Conservation (phyloP, 2,113 vertebrate genomes). For the Entomyzon cyanotis region DNA sequence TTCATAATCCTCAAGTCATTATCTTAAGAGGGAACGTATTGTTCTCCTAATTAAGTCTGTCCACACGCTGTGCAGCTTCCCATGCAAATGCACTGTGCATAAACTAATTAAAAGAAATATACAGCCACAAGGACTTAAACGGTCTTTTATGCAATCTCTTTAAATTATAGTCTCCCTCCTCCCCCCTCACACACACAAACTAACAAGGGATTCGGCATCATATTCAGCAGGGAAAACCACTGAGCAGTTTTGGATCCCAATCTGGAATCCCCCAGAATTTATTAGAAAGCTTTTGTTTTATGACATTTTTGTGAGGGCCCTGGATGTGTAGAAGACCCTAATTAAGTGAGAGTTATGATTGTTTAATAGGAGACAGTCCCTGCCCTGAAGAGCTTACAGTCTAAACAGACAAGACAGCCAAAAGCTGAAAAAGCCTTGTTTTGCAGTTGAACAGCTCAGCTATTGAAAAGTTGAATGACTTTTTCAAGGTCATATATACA, state of each 20-base stretch:
- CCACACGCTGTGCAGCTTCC: constrained; percentile 72
- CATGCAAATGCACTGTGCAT: constrained; percentile 74
- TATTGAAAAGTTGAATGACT: neutral
- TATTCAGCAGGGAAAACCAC: constrained; percentile 37
- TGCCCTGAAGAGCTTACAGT: constrained; percentile 50
- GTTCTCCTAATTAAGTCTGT: constrained; percentile 77
- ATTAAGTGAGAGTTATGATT: constrained; percentile 45
- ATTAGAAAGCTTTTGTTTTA: constrained; percentile 45
- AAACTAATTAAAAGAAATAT: constrained; percentile 78
- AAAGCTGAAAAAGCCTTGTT: neutral
- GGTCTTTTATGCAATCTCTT: constrained; percentile 67
- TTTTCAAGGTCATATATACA: constrained; percentile 1
- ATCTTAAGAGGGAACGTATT: constrained; percentile 74
- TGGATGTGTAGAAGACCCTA: constrained; percentile 39
- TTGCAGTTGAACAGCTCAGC: neutral
- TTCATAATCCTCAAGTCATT: constrained; percentile 76
- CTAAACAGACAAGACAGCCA: constrained; percentile 33
- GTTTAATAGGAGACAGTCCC: constrained; percentile 37
- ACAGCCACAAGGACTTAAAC: constrained; percentile 72
- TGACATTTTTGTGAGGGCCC: constrained; percentile 21
- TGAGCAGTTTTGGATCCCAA: constrained; percentile 36
- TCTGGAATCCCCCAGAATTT: constrained; percentile 35
- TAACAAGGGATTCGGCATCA: neutral
- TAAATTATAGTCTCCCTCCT: constrained; percentile 51
- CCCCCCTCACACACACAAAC: neutral